A percentile compares a stretch with the other conserved stretches of the same genome.
Conservation (phyloP, 2,113 vertebrate genomes). For the Amphilophus citrinellus region DNA sequence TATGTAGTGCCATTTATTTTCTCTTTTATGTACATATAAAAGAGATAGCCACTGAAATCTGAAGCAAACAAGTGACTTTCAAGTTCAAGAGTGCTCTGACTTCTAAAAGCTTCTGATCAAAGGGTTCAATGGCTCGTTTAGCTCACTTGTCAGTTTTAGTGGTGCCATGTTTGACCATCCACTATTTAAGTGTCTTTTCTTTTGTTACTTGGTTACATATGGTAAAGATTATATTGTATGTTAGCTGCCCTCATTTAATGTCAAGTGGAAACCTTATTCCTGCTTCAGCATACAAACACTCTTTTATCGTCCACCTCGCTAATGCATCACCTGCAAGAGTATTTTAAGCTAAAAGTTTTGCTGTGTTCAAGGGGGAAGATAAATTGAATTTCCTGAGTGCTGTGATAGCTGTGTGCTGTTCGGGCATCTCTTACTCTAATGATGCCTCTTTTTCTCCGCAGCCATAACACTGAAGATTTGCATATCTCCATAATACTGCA, state of each 20-base stretch:
- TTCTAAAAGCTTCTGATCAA: slow-evolving; percentile 68
- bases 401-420: slow-evolving; percentile 38
- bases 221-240: background rate
- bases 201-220: slow-evolving; percentile 3
- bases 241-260: background rate
- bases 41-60: slow-evolving; percentile 55
- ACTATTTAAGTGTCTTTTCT: background rate
- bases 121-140: slow-evolving; percentile 55
- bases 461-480: slow-evolving; percentile 46
- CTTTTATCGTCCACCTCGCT: slow-evolving; percentile 31
- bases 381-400: slow-evolving; percentile 50
- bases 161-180: slow-evolving; percentile 28
- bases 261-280: background rate
- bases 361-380: slow-evolving; percentile 41
- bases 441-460: slow-evolving; percentile 40
- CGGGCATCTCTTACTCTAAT: slow-evolving; percentile 51
- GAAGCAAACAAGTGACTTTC: slow-evolving; percentile 62
- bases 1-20: slow-evolving; percentile 45
- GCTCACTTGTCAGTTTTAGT: slow-evolving; percentile 57
- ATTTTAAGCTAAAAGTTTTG: slow-evolving; percentile 37
- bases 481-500: slow-evolving; percentile 57
- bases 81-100: slow-evolving; percentile 60
- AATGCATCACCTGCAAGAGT: slow-evolving; percentile 23
- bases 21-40: slow-evolving; percentile 61
- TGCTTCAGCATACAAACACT: background rate